Conservation (phyloP, 2,113 vertebrate genomes). For the Phoxinus phoxinus region DNA sequence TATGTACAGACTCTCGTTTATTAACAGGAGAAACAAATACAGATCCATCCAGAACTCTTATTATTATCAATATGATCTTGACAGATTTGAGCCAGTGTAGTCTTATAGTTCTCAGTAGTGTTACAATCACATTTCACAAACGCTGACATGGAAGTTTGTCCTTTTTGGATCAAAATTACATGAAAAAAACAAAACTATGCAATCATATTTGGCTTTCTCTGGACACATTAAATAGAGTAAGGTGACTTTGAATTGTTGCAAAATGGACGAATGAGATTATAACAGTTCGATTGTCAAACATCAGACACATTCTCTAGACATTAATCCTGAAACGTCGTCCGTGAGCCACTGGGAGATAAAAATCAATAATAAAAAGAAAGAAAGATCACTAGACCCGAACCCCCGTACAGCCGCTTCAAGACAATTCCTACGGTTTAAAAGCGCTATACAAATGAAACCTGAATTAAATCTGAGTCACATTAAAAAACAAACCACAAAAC, state of each 20-base stretch:
- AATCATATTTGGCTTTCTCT: constrained; percentile 51
- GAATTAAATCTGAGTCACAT: constrained; percentile 20
- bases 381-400: constrained; percentile 20
- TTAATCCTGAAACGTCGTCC: background rate
- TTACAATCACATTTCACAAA: constrained; percentile 44
- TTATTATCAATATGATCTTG: background rate
- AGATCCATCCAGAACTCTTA: background rate
- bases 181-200: too few species aligned
- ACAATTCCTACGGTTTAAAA: constrained; percentile 17
- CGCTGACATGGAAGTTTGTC: constrained; percentile 53
- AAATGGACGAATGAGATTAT: constrained; percentile 1
- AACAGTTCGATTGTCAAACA: constrained; percentile 44
- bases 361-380: background rate
- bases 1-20: constrained; percentile 42
- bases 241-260: constrained; percentile 13
- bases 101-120: constrained; percentile 20
- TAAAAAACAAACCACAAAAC: constrained; percentile 42
- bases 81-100: background rate
- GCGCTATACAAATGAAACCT: constrained; percentile 24
- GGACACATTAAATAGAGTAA: constrained; percentile 6
- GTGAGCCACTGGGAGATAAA: background rate
- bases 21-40: background rate
- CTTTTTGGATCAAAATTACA: constrained; percentile 30
- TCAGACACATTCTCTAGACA: constrained; percentile 16
- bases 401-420: constrained; percentile 16